Evolutionary conservation across 2,113 vertebrate genomes (phyloP).

Genomic region (Myrmophylax atrothorax): DNA sequence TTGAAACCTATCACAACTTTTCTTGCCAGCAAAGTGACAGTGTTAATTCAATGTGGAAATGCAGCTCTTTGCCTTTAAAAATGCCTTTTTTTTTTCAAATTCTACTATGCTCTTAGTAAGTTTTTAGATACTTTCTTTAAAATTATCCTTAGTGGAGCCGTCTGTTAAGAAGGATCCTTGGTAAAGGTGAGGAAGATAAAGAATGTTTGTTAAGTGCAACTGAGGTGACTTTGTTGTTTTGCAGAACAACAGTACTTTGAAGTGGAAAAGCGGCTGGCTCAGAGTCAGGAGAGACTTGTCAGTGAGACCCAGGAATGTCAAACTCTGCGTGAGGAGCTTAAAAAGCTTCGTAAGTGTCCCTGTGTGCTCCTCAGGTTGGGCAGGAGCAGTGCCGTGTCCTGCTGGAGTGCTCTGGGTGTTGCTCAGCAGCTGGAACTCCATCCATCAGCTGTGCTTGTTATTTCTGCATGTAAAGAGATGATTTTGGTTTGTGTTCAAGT

Average conservation of each 20-base stretch:
- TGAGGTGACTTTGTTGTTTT: neutral
- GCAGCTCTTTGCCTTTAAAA: neutral
- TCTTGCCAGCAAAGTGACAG: no score
- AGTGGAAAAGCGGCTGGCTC: slow-evolving; percentile 88
- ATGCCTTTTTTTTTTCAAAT: neutral
- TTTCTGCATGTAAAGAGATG: neutral
- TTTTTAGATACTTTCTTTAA: neutral
- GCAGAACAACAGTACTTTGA: slow-evolving; percentile 95
- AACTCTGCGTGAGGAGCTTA: slow-evolving; percentile 82
- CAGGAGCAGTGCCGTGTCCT: neutral
- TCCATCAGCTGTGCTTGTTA: neutral
- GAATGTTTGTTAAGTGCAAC: neutral
- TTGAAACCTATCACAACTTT: neutral
- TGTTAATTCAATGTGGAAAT: neutral
- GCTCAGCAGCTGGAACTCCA: neutral
- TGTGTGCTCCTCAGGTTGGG: no score
- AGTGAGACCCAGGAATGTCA: slow-evolving; percentile 86
- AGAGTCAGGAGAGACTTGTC: slow-evolving; percentile 87
- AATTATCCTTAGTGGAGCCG: neutral
- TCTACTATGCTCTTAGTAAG: neutral
- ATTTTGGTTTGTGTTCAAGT: neutral
- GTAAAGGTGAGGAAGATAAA: neutral
- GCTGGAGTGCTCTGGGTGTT: neutral
- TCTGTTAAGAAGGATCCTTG: neutral
- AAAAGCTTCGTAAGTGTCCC: slow-evolving; percentile 81